Evolutionary conservation across 2,888 invertebrate genomes (phyloP), one percentile per base, ranked within the genome.

Genomic region (Lucinisca nassula): DNA sequence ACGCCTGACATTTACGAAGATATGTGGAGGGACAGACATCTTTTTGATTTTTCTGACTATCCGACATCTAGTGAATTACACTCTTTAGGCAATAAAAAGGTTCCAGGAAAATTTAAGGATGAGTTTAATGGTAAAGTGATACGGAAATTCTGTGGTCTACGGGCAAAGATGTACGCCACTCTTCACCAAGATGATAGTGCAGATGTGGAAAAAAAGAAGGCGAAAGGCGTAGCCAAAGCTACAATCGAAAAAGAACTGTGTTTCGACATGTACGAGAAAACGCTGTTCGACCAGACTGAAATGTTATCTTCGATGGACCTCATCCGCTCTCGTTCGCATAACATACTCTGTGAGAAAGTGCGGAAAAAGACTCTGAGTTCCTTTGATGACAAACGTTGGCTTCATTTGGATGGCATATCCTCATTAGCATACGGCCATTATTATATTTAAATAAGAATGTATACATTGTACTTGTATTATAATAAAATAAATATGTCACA

Each of bases 151-250:
- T 72, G 72, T 30, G 72, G 72, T 35, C 37, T 37, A n/a, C 6
- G 72, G 21, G 35, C 37, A 1, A 72, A 72, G 21, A 72, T 72
- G 72, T 72, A 72, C 30, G 72, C 38, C 24, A 72, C 21, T 38
- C 6, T 12, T 24, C 21, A 72, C 72, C 24, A 3, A 61, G 61
- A 61, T 27, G 61, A 61, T 6, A 72, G 38, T 6, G 72, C 35
- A 37, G 72, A 37, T n/a, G n/a, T n/a, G n/a, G n/a, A n/a, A n/a
- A n/a, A n/a, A n/a, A n/a, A 67, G 67, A 74, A 74, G 30, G 45
- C 74, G 8, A 74, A 74, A 49, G 74, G 45, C 14, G 74, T 74
- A 74, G 45, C 40, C 27, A 74, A n/a, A 74, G 74, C 74, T 27
- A 74, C 45, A 8, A 74, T 74, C 1, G 24, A 24, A 40, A 72